Base-by-base conservation (phyloP, 2,113 vertebrate genomes). In the Cryptotis parvus region DNA sequence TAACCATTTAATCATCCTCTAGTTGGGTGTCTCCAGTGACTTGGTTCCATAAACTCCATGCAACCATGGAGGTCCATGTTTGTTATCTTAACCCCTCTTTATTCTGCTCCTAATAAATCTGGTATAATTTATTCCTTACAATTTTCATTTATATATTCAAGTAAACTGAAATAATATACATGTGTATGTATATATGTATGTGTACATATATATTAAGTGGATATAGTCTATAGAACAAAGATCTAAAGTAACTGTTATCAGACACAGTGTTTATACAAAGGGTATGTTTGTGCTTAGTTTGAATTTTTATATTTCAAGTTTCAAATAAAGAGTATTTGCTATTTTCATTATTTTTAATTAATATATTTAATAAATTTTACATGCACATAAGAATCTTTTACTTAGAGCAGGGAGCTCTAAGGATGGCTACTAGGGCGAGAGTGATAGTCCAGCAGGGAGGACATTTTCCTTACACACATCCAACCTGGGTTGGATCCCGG, bases 261-360 rank as follows among this genome's bases (percentile, higher is more conserved):
- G 27, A 61, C 31, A 68, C 26, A 75, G n/a, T 77, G 9, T 72
- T 37, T 10, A 75, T 39, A 73, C 66, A 31, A 26, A 27, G 27
- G 24, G 2, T 49, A 8, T 3, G 35, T 70, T n/a, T 73, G 14
- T 41, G 3, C 87, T 84, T 81, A 84, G 58, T 80, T 87, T 82
- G 29, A 39, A 74, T 63, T 74, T 90, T 58, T 10, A 52, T 91
- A 58, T 74, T 89, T 12, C 3, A 58, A 81, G 24, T 63, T 45
- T 11, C 6, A 83, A 75, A 84, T 6, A 58, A 70, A 75, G 33
- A 69, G 0, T 3, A 77, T 74, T 84, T 68, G 66, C 74, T 72
- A 70, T 65, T 84, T 74, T 82, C 26, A 92, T 86, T 12, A 80
- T 75, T 73, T 76, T 49, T 37, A 87, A 92, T 49, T 39, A 20